Base-by-base conservation (phyloP, 2,888 invertebrate genomes). In the Chalcis sispes region DNA sequence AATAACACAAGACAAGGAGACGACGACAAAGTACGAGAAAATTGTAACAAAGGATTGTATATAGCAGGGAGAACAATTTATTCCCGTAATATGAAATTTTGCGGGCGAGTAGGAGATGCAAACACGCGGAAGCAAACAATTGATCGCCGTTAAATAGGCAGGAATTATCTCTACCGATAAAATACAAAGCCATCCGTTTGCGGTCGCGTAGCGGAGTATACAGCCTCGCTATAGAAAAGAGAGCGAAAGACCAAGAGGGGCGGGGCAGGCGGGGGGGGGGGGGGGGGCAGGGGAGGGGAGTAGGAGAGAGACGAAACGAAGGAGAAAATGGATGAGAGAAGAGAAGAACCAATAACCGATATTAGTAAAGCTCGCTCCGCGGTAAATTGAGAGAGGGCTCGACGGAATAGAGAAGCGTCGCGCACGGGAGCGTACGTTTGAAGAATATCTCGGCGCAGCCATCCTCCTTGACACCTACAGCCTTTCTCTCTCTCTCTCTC, bases 401-500 rank as follows among this genome's bases (percentile, higher is more conserved):
- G 56, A n/a, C 40, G 58, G 50, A 58, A 56, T 50, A 25, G 48
- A 48, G 50, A 42, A 20, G 66, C 59, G 50, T 66, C 62, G 70
- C 29, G 71, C 66, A 67, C 71, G 75, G 50, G 58, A 56, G 70
- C 29, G 71, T 71, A 67, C 71, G 75, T 46, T 76, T 66, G 71
- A 76, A 69, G 77, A 77, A 77, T 77, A 77, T 69, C 69, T 27
- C 42, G 40, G n/a, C 20, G 36, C 42, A 29, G 23, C 13, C 48
- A 4, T 71, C 23, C 50, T 56, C 56, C 52, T 54, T 62, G 69
- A 27, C 72, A 36, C 80, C 82, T 80, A 3, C 56, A 3, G 10
- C 15, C 59, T 10, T 20, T 20, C 23, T 18, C 23, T 75, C 80
- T 64, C 74, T 80, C 75, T 80, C 56, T 10, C 13, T 82, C 79